Evolutionary conservation across 2,888 invertebrate genomes (phyloP).

Genomic region (Amblyjoppa fuscipennis): DNA sequence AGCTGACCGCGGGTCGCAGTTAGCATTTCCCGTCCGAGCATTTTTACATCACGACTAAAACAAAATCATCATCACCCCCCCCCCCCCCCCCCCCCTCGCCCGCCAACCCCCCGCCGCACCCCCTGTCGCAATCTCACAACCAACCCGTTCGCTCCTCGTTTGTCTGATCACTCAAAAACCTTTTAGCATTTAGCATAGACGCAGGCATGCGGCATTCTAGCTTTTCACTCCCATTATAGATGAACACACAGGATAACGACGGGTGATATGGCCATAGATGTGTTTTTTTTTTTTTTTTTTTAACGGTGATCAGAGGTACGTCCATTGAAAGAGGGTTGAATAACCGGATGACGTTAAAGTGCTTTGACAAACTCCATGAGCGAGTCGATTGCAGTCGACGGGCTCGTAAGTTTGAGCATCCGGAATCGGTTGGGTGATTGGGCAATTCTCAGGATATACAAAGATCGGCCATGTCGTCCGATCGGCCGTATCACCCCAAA

Average conservation of each 20-base stretch:
- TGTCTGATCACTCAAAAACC: conserved; percentile 62
- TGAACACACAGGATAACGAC: conserved; percentile 15
- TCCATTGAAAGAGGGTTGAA: too few species aligned
- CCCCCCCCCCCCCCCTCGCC: too few species aligned
- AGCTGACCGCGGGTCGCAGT: conserved; percentile 56
- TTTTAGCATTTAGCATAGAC: conserved; percentile 81
- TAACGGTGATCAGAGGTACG: too few species aligned
- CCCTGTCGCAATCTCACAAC: conserved; percentile 26
- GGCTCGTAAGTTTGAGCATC: too few species aligned
- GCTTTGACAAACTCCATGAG: too few species aligned
- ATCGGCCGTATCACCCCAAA: neutral
- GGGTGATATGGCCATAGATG: too few species aligned
- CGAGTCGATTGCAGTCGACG: too few species aligned
- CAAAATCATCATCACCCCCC: neutral
- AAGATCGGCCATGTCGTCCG: neutral
- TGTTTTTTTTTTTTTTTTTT: too few species aligned
- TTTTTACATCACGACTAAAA: conserved; percentile 60
- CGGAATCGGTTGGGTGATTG: neutral
- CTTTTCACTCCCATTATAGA: conserved; percentile 59
- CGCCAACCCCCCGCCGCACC: too few species aligned
- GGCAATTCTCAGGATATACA: neutral
- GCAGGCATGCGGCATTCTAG: conserved; percentile 82
- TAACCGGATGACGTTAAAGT: too few species aligned
- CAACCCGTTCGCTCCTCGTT: conserved; percentile 38
- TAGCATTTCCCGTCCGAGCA: conserved; percentile 60